phyloP scores from a whole-genome alignment of 2,797 vertebrate species.

The Petrocephalus schoutedeni region DNA sequence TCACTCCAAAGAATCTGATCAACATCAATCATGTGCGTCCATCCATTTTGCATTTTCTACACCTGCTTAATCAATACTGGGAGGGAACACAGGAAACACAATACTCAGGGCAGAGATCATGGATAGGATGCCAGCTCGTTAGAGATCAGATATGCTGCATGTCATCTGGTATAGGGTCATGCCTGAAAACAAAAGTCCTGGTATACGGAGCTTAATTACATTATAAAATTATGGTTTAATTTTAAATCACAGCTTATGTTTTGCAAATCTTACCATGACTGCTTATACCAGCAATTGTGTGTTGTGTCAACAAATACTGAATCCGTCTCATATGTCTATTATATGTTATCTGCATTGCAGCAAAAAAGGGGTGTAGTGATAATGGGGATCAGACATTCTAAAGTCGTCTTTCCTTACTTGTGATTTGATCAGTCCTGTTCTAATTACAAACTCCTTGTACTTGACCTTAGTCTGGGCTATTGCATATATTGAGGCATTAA shows the following conservation, averaged over 20 bases:
- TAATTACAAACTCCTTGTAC: conserved; percentile 6
- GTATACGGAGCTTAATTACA: background rate
- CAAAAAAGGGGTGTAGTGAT: background rate
- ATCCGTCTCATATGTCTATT: background rate
- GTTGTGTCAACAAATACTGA: background rate
- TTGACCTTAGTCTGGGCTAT: conserved; percentile 8
- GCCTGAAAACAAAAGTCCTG: background rate
- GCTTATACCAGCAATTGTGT: background rate
- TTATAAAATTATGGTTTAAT: background rate
- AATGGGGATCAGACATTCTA: conserved; percentile 10
- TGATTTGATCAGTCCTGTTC: conserved; percentile 2
- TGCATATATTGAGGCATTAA: background rate
- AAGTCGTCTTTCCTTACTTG: conserved; percentile 1
- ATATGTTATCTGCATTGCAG: background rate
- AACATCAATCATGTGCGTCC: background rate
- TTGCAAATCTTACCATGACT: background rate
- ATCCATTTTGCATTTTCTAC: background rate
- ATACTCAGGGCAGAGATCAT: background rate
- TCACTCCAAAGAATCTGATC: background rate
- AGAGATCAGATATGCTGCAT: background rate
- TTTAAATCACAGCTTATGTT: conserved; percentile 9
- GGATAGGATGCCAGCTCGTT: background rate
- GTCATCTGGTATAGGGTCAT: no score
- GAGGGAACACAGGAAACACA: background rate
- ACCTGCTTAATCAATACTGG: background rate